phyloP scores from a whole-genome alignment of 2,113 vertebrate species.

The Perccottus glenii region DNA sequence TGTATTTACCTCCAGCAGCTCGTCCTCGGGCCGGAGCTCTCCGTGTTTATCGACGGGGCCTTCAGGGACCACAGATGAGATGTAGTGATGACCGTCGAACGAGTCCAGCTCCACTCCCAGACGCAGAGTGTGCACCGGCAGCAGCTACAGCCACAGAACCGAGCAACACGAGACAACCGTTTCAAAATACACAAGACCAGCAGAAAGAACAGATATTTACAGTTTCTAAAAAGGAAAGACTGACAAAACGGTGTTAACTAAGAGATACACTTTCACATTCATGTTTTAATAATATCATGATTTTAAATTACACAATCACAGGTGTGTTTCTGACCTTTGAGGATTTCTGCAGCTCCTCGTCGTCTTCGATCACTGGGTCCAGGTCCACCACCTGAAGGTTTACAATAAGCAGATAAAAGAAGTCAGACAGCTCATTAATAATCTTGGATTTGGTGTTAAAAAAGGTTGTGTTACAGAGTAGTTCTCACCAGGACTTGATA shows the following conservation, averaged over 20 bases:
- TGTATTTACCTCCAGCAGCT: constrained; percentile 91
- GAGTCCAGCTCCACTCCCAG: constrained; percentile 95
- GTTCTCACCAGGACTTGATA: constrained; percentile 91
- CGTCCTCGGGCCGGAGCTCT: constrained; percentile 88
- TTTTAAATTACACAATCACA: too few relatives aligned
- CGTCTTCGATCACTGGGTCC: constrained; percentile 88
- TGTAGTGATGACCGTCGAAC: constrained; percentile 94
- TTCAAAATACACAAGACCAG: too few relatives aligned
- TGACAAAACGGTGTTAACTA: too few relatives aligned
- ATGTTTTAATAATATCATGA: too few relatives aligned
- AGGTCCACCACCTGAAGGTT: constrained; percentile 84
- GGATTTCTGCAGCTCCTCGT: constrained; percentile 90
- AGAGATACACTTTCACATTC: too few relatives aligned
- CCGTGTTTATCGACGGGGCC: constrained; percentile 84
- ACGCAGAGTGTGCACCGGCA: constrained; percentile 92
- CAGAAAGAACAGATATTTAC: too few relatives aligned
- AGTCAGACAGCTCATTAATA: background rate
- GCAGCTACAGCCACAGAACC: constrained; percentile 77
- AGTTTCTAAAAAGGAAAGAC: too few relatives aligned
- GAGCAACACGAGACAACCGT: too few relatives aligned
- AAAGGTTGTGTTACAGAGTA: too few relatives aligned
- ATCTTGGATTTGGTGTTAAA: too few relatives aligned
- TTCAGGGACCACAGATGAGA: constrained; percentile 90
- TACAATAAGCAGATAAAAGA: background rate
- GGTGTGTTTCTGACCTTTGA: constrained; percentile 85